Evolutionary conservation across 92 coral and sea anemone genomes (phyloP), one percentile per base, ranked within the genome.

Genomic region (Zoanthus solanderi): DNA sequence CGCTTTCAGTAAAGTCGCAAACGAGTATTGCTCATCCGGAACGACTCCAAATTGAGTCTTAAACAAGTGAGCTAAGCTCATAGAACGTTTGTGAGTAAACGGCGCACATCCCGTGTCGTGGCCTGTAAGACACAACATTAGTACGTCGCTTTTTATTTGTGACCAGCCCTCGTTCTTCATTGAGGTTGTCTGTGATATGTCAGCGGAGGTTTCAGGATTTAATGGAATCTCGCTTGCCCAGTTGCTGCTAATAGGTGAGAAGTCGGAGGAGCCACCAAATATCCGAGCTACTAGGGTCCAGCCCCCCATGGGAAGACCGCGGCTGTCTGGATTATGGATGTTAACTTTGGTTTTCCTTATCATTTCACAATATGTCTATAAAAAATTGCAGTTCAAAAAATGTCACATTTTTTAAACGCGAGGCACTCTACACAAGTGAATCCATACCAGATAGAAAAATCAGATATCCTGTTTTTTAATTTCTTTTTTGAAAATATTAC

Each of bases 111-210:
- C 94, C 2, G 94, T 84, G 4, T 79, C 85, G 13, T 92, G 93
- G 13, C 98, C 95, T 5, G 98, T 93, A 47, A 95, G 91, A 47
- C 98, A 95, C 61, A 95, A 83, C 79, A 95, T 71, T 9, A 95
- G 65, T 34, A 79, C 92, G 45, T 90, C 87, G 14, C 98, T 86
- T 13, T 72, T 89, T 48, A 95, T 14, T 13, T 71, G 78, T 54
- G 90, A 79, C 98, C 98, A 95, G 12, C 98, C 98, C 45, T 93
- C 94, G 88, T 95, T 95, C 90, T 95, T 95, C 98, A 95, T 95
- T 18, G 98, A 93, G 30, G 96, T 84, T 42, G 88, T 89, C 79
- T 90, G 91, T 17, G 95, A 91, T 11, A 77, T 89, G 76, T 95
- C 98, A 50, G 94, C 85, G 13, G 98, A 91, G 15, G 96, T 93